A percentile compares a stretch with the other conserved stretches of the same genome.
phyloP scores from a whole-genome alignment of 2,888 invertebrate species.

The Thymelicus lineola region DNA sequence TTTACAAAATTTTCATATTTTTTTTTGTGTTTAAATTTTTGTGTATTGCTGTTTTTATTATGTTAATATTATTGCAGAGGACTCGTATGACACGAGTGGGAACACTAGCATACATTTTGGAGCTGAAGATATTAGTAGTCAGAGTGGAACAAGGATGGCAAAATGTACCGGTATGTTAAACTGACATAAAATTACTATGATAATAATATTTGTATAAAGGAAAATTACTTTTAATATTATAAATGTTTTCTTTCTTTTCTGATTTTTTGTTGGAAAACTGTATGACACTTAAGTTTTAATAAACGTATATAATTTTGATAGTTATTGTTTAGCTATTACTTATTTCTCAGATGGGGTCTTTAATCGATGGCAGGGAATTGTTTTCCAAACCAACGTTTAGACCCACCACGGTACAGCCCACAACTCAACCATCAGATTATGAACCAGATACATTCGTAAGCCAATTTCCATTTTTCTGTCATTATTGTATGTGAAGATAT shows the following conservation, averaged over 20 bases:
- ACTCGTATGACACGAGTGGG: slow-evolving; percentile 63
- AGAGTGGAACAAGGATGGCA: slow-evolving; percentile 70
- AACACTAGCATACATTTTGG: slow-evolving; percentile 70
- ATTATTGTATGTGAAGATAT: no score
- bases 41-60: neutral
- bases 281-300: no score
- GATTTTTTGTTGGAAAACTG: no score
- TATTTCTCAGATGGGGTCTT: slow-evolving; percentile 22
- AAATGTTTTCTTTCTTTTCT: no score
- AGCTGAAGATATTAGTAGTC: slow-evolving; percentile 67
- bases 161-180: slow-evolving; percentile 61
- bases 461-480: neutral
- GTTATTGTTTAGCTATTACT: neutral
- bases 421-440: neutral
- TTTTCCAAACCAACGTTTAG: neutral
- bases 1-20: slow-evolving; percentile 10
- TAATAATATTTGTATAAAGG: neutral
- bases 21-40: neutral
- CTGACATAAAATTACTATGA: neutral
- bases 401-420: neutral
- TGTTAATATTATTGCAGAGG: slow-evolving; percentile 52
- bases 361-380: slow-evolving; percentile 10
- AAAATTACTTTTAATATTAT: no score
- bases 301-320: no score
- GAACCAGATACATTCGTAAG: neutral